Base-by-base conservation (phyloP, 2,797 vertebrate species). In the Neoniphon sammara region DNA sequence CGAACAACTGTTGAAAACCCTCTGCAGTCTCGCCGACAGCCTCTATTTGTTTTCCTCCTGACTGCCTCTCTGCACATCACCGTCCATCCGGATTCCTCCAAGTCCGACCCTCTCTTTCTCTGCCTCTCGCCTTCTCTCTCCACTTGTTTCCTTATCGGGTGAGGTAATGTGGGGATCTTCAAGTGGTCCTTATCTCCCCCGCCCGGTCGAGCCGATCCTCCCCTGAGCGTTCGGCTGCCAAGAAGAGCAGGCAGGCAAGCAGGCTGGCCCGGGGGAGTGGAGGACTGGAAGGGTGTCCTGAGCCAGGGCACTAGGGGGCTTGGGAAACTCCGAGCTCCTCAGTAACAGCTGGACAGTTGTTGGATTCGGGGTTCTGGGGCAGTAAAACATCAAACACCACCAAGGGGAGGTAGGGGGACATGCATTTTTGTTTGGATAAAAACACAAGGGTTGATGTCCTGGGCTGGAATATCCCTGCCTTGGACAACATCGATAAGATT, bases 141-240 rank as follows among this genome's bases (percentile, higher is more conserved):
- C 78, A 83, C 88, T 91, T 77, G 75, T 87, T 87, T 88, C 91
- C 94, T 93, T 94, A 93, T 94, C 91, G 91, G 91, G 91, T 94
- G 94, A 95, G 92, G 93, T 95, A 95, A 94, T 95, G 92, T 88
- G 87, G 89, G 91, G 92, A 93, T 93, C 94, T 94, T 93, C 88
- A 93, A 94, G 92, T 72, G 83, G 88, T 87, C 78, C 81, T 95
- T 95, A 95, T 95, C 94, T 94, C 84, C 66, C 67, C 91, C 75
- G 73, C 80, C 81, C 69, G 83, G 83, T 92, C 87, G 78, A 89
- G 79, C 89, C 80, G 87, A 91, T 92, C 92, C 94, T 94, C 94
- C 94, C 93, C 80, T 91, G 89, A 83, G 62, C 83, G 82, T 73
- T 75, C 31, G 49, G 60, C 87, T 91, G 91, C 90, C 92, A 92